phyloP scores from a whole-genome alignment of 1,140 invertebrate genomes.

The Dufourea novaeangliae region DNA sequence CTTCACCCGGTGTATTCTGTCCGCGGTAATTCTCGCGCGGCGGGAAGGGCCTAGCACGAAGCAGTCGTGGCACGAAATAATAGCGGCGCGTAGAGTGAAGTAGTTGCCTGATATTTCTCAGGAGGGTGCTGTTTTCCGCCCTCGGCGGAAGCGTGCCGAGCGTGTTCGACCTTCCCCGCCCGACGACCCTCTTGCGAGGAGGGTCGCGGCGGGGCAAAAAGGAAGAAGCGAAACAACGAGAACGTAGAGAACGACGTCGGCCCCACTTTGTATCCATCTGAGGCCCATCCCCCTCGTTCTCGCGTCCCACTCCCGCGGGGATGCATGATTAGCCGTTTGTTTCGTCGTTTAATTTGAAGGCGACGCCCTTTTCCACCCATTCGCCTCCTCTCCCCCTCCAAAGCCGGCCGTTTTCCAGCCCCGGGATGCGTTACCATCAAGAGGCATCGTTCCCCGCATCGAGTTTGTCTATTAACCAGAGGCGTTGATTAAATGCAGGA shows the following conservation, averaged over 20 bases:
- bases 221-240: conserved; percentile 33
- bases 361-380: conserved; percentile 46
- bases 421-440: conserved; percentile 66
- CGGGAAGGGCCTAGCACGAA: conserved; percentile 15
- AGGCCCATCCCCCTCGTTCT: background rate
- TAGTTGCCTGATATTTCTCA: conserved; percentile 60
- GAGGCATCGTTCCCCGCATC: conserved; percentile 72
- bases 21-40: conserved; percentile 31
- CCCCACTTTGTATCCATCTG: conserved; percentile 58
- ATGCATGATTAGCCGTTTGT: conserved; percentile 79
- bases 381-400: background rate
- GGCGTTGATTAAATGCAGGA: conserved; percentile 77
- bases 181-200: background rate
- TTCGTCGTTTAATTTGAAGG: conserved; percentile 76
- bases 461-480: conserved; percentile 79
- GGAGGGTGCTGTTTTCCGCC: conserved; percentile 42
- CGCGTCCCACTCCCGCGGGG: conserved; percentile 46
- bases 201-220: conserved; percentile 18
- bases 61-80: background rate
- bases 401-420: background rate
- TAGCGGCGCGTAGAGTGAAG: conserved; percentile 2
- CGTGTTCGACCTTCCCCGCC: conserved; percentile 43
- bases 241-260: conserved; percentile 27
- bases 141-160: conserved; percentile 42
- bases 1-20: conserved; percentile 11